These are phyloP conservation scores for Diplosoma virens DNA, from an alignment of 23 tunicate species.

Conservation along the genomic window DNA sequence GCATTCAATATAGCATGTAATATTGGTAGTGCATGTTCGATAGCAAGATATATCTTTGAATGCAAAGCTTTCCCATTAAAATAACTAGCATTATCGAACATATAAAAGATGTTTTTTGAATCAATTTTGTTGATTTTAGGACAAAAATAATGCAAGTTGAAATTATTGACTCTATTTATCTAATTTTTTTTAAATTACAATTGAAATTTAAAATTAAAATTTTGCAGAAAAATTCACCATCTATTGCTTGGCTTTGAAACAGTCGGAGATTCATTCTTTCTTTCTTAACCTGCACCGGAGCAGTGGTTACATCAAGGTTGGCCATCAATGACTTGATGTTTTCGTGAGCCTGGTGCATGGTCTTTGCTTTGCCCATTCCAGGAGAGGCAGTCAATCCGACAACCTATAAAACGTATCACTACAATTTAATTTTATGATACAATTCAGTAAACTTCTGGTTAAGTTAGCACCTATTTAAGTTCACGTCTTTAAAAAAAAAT, in stretches of 20 bases:
- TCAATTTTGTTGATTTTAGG: too few species aligned
- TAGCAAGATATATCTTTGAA: too few species aligned
- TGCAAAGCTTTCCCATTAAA: too few species aligned
- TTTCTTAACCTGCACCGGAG: conserved; percentile 50
- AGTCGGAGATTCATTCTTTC: conserved; percentile 14
- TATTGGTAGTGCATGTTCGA: too few species aligned
- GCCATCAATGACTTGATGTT: conserved; percentile 58
- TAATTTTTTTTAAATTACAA: not conserved
- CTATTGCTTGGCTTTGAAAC: conserved; percentile 39
- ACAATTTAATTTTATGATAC: not conserved
- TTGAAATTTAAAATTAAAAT: not conserved
- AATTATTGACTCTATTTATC: not conserved
- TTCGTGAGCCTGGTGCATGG: conserved; percentile 35
- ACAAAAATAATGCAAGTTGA: not conserved
- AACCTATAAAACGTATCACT: conserved; percentile 30
- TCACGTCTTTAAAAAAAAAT: too few species aligned
- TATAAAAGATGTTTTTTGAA: too few species aligned
- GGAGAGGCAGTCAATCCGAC: conserved; percentile 84
- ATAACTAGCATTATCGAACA: too few species aligned
- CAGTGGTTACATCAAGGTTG: conserved; percentile 48
- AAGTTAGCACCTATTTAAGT: too few species aligned
- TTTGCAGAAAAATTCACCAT: conserved; percentile 15
- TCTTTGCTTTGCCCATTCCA: conserved; percentile 62
- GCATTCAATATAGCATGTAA: too few species aligned
- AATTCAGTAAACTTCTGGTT: too few species aligned